Percentiles rank a stretch among this genome's conserved stretches.
These are phyloP conservation scores for Anthoptus insignis DNA, from an alignment of 2,888 invertebrate genomes.

Conservation along the genomic window DNA sequence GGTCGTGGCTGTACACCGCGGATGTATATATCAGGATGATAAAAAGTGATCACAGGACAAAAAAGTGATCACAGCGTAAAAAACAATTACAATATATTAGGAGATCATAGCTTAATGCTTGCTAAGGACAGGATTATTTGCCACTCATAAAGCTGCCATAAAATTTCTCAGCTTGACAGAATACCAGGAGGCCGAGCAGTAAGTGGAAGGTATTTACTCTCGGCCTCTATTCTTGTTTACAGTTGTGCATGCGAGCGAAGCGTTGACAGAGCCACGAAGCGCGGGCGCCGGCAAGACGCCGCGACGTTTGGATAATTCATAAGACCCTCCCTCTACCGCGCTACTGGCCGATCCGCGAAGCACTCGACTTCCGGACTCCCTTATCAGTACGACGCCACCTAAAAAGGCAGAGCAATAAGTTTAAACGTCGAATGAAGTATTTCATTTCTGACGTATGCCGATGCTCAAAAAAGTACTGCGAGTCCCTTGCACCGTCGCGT, in stretches of 20 bases:
- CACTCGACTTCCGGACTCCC: conserved; percentile 68
- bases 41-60: too few relatives aligned
- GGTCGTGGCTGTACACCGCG: too few relatives aligned
- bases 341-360: conserved; percentile 56
- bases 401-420: conserved; percentile 61
- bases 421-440: conserved; percentile 38
- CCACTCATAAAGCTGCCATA: background rate
- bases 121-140: too few relatives aligned
- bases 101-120: background rate
- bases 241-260: conserved; percentile 51
- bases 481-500: conserved; percentile 19
- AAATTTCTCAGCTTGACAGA: background rate
- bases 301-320: conserved; percentile 82
- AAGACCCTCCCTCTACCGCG: conserved; percentile 61
- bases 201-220: conserved; percentile 46
- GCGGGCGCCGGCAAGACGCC: conserved; percentile 70
- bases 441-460: conserved; percentile 42
- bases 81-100: too few relatives aligned
- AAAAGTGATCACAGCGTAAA: too few relatives aligned
- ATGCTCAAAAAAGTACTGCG: conserved; percentile 38
- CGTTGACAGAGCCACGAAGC: conserved; percentile 44
- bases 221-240: conserved; percentile 61
- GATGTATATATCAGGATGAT: too few relatives aligned
- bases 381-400: conserved; percentile 59
- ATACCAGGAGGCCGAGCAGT: background rate